These are phyloP conservation scores for Meloidogyne hapla DNA, from an alignment of 1,140 invertebrate species.

Conservation along the genomic window DNA sequence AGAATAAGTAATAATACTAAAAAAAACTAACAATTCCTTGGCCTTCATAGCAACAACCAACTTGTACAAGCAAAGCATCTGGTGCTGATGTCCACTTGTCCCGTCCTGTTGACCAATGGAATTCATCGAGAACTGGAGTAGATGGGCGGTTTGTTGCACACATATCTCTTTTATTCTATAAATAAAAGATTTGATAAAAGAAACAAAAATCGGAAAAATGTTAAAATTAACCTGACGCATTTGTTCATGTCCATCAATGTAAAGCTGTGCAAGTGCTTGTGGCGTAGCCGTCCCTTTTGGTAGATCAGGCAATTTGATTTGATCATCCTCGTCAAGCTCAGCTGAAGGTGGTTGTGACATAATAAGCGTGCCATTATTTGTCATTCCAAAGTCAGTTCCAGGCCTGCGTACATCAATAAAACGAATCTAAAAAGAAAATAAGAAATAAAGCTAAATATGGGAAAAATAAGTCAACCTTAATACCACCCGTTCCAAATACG, in stretches of 20 bases:
- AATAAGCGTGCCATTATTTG: conserved; percentile 8
- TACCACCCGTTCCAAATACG: conserved; percentile 54
- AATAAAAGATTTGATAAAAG: not conserved
- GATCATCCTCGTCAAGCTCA: conserved; percentile 23
- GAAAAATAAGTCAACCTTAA: conserved; percentile 50
- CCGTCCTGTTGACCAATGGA: conserved; percentile 33
- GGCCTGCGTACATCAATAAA: conserved; percentile 32
- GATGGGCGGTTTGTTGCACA: conserved; percentile 48
- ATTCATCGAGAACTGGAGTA: conserved; percentile 43
- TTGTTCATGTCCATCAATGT: conserved; percentile 42
- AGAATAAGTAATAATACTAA: not conserved
- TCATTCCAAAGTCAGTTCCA: conserved; percentile 20
- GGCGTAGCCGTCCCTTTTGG: conserved; percentile 8
- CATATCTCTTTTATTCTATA: conserved; percentile 45
- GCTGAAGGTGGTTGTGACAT: not conserved
- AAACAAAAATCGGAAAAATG: not conserved
- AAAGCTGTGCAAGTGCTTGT: conserved; percentile 36
- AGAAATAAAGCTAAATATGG: not conserved
- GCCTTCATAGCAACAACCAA: conserved; percentile 60
- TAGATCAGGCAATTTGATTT: conserved; percentile 2
- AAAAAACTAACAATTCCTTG: conserved; percentile 27
- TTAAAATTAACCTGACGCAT: conserved; percentile 40
- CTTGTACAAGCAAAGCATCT: conserved; percentile 54
- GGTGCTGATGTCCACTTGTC: conserved; percentile 30
- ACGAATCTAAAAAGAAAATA: conserved; percentile 20